Evolutionary conservation across 2,113 vertebrate genomes (phyloP).

Genomic region (Jacana jacana): DNA sequence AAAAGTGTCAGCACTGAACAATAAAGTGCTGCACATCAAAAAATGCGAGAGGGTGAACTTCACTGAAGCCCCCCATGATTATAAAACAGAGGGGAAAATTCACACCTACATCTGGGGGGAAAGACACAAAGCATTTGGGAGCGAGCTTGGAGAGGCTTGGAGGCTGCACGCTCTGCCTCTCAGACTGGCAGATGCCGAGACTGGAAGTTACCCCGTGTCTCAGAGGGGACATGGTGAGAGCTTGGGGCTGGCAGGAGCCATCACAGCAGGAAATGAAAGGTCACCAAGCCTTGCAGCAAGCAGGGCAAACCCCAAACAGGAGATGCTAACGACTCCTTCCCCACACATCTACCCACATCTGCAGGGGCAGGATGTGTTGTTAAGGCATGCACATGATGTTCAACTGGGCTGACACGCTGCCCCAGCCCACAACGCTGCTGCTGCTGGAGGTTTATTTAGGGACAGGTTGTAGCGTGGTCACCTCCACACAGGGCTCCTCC

Average conservation of each 20-base stretch:
- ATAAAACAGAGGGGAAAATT: slow-evolving; percentile 7
- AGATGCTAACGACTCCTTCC: background rate
- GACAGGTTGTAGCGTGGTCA: fast-evolving
- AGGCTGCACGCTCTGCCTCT: background rate
- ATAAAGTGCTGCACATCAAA: slow-evolving; percentile 55
- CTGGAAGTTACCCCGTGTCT: background rate
- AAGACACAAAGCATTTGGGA: slow-evolving; percentile 4
- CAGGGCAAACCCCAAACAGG: fast-evolving
- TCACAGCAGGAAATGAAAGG: background rate
- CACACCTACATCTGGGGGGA: background rate
- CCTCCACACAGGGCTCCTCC: fast-evolving
- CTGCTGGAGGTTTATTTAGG: background rate
- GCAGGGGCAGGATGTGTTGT: fast-evolving
- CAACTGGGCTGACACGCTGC: fast-evolving
- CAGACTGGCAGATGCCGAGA: background rate
- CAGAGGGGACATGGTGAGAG: fast-evolving
- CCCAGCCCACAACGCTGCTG: background rate
- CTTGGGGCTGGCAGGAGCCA: background rate
- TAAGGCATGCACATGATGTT: fast-evolving
- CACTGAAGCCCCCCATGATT: background rate
- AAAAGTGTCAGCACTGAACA: slow-evolving; percentile 62
- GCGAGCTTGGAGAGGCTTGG: background rate
- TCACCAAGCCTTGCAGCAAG: background rate
- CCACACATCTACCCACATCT: background rate
- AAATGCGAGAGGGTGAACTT: slow-evolving; percentile 31